These are phyloP conservation scores for Amblyopsis rosae DNA, from an alignment of 2,113 vertebrate species.

Conservation along the genomic window DNA sequence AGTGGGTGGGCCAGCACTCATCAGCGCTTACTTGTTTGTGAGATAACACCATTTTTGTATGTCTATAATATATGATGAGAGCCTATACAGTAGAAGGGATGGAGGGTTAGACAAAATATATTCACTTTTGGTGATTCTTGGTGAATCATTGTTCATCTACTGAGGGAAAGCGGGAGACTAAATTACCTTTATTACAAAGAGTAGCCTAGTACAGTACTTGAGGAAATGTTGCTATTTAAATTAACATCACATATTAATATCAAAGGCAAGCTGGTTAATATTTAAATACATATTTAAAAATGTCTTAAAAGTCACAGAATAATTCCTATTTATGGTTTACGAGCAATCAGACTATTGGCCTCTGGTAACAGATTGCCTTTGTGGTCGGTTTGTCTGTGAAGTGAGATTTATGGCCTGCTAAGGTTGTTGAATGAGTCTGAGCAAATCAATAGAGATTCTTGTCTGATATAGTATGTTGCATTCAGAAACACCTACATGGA, in stretches of 20 bases:
- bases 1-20: conserved; percentile 13
- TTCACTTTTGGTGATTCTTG: conserved; percentile 43
- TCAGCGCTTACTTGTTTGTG: conserved; percentile 28
- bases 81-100: neutral
- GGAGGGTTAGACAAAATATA: neutral
- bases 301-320: neutral
- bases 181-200: too few relatives aligned
- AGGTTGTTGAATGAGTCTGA: conserved; percentile 48
- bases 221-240: conserved; percentile 34
- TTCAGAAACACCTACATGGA: conserved; percentile 48
- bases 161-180: conserved; percentile 18
- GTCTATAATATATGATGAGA: neutral
- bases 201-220: too few relatives aligned
- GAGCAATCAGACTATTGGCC: conserved; percentile 35
- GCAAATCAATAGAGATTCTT: conserved; percentile 63
- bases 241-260: conserved; percentile 17
- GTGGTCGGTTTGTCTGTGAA: conserved; percentile 46
- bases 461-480: conserved; percentile 58
- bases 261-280: conserved; percentile 13
- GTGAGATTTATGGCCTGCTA: conserved; percentile 60
- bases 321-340: conserved; percentile 30
- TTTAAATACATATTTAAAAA: conserved; percentile 4
- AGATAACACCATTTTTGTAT: conserved; percentile 19
- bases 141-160: conserved; percentile 1
- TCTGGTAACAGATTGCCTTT: conserved; percentile 44